A percentile compares a stretch with the other conserved stretches of the same genome.
Conservation (phyloP, 2,113 vertebrate genomes). For the Eublepharis macularius region DNA sequence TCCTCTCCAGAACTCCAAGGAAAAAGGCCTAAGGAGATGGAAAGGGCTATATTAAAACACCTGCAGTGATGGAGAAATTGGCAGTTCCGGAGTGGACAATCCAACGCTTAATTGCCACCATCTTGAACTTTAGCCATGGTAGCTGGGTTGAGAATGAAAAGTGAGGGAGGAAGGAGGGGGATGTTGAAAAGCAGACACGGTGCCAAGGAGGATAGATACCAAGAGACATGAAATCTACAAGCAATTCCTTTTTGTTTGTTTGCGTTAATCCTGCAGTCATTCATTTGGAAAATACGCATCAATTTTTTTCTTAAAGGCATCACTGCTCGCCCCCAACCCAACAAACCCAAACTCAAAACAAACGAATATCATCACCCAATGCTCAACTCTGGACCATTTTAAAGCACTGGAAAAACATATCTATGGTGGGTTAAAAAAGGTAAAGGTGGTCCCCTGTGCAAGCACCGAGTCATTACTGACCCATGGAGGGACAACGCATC, state of each 20-base stretch:
- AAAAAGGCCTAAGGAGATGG: neutral
- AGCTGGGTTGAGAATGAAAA: neutral
- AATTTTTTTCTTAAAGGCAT: neutral
- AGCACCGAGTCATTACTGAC: too few relatives aligned
- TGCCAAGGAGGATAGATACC: neutral
- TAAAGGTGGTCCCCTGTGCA: too few relatives aligned
- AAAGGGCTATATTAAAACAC: neutral
- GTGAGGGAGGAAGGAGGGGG: neutral
- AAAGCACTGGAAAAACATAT: neutral
- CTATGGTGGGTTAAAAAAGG: too few relatives aligned
- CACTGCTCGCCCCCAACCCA: too few relatives aligned
- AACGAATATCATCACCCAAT: neutral
- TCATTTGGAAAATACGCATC: too few relatives aligned
- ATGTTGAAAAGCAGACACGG: neutral
- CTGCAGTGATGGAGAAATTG: neutral
- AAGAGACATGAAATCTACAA: neutral
- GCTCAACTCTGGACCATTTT: neutral
- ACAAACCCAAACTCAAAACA: neutral
- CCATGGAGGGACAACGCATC: too few relatives aligned
- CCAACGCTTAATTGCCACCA: neutral
- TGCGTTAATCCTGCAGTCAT: neutral
- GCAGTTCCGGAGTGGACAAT: neutral
- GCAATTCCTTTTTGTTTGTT: neutral
- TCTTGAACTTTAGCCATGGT: neutral
- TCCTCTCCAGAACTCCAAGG: neutral